Percentiles rank a stretch among this genome's conserved stretches.
phyloP scores from a whole-genome alignment of 1,140 invertebrate species.

The Conus ventricosus region DNA sequence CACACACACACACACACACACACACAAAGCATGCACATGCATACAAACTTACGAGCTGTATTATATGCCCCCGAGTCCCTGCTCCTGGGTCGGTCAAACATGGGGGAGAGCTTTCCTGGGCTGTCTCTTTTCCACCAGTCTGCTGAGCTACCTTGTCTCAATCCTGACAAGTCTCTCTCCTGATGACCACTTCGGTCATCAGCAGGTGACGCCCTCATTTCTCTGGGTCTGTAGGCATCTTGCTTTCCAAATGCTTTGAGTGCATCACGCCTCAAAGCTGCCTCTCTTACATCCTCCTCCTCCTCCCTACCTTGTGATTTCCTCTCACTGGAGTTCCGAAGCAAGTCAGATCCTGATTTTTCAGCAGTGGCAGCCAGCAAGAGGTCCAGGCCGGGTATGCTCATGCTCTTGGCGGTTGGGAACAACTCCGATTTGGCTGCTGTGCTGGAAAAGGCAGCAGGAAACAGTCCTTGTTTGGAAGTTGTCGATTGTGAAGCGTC shows the following conservation, averaged over 20 bases:
- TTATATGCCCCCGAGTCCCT: neutral
- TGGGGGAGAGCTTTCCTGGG: neutral
- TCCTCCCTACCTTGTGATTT: neutral
- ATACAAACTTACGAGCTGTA: slow-evolving; percentile 3
- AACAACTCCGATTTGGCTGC: neutral
- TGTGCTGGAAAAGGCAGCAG: neutral
- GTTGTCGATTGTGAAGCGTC: neutral
- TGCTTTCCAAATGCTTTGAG: neutral
- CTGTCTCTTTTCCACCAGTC: slow-evolving; percentile 8
- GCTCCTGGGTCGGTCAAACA: neutral
- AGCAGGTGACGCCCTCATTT: neutral
- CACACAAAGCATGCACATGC: neutral
- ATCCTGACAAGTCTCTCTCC: neutral
- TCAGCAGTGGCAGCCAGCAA: neutral
- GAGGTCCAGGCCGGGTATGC: slow-evolving; percentile 1
- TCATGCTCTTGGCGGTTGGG: neutral
- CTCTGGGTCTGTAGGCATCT: neutral
- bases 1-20: too few species aligned
- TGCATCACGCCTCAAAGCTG: neutral
- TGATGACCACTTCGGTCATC: neutral
- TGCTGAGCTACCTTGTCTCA: neutral
- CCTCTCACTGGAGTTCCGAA: neutral
- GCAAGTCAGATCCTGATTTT: neutral
- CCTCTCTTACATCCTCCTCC: neutral
- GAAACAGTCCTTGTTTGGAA: neutral